Evolutionary conservation across 2,113 vertebrate species (phyloP), one percentile per base, ranked within the genome.

Genomic region (Pithys albifrons): DNA sequence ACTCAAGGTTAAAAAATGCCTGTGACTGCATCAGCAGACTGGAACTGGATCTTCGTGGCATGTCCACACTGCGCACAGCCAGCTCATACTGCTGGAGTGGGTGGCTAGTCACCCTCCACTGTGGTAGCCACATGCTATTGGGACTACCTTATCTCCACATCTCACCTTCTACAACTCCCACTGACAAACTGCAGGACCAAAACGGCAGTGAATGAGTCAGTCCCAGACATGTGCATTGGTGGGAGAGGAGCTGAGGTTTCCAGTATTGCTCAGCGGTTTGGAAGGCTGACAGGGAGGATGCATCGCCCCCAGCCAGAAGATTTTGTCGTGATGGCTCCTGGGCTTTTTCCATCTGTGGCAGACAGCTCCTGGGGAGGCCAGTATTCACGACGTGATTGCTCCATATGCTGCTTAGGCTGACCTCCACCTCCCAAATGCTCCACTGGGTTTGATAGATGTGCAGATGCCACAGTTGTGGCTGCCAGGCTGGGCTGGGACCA

Each of bases 391-490:
- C 1, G 3, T 19, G 2, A 31, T 79, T 62, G 78, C 87, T 93
- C 95, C 92, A 88, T 96, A 76, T 97, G 96, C 84, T 96, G 89
- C 88, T 77, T 28, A 49, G 69, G 58, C 77, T 93, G 91, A 76
- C 93, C 93, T 86, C 75, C 1, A 0, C 87, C 78, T 88, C 81
- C 37, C 71, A 46, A 25, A 20, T 0, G 41, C 87, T 84, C 78
- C 0, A 0, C 27, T 87, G 69, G 88, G 69, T 86, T 79, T 93
- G 76, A 73, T 28, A 82, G 91, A 78, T 41, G 52, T 35, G 65
- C 61, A 55, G n/a, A 41, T 77, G 77, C 86, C 89, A 59, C 58
- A 59, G 74, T 85, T 49, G 88, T 51, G 91, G 65, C 89, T 91
- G 79, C 25, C 71, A 29, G 93, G 35, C 73, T 76, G 5, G 12